These are phyloP conservation scores for Mellivora capensis DNA, from an alignment of 2,113 vertebrate species.

Conservation along the genomic window DNA sequence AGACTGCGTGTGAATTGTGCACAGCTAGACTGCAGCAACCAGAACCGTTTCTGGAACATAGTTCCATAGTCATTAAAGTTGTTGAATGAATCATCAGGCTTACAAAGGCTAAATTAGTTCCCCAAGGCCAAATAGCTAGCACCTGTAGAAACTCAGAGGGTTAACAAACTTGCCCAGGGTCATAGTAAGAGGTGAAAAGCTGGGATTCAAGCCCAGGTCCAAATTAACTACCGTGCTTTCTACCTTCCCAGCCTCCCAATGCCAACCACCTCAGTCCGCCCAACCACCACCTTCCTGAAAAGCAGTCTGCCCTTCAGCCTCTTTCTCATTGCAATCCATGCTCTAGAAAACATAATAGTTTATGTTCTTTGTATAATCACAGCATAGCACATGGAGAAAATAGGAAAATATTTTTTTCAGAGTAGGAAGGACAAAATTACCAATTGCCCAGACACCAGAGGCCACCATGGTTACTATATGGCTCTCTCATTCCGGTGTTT, in stretches of 20 bases:
- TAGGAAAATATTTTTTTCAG: not conserved
- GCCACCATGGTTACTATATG: not conserved
- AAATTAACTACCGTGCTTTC: not conserved
- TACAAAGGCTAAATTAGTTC: not conserved
- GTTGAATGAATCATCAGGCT: not conserved
- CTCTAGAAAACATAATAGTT: not conserved
- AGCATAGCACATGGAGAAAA: not conserved
- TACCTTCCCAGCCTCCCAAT: not conserved
- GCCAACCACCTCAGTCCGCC: not conserved
- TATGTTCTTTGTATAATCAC: not conserved
- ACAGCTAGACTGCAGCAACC: not conserved
- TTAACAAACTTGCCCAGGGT: not conserved
- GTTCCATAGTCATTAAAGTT: not conserved
- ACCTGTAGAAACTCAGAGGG: not conserved
- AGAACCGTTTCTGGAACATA: not conserved
- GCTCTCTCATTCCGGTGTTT: not conserved
- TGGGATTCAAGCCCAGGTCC: not conserved
- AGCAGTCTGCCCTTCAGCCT: not conserved
- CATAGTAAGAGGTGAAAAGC: not conserved
- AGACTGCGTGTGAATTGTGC: not conserved
- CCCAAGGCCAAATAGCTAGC: not conserved
- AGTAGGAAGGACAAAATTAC: not conserved
- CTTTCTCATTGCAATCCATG: not conserved
- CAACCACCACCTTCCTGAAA: not conserved
- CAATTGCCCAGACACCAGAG: not conserved